These are phyloP conservation scores for Tyto alba DNA, from an alignment of 2,113 vertebrate species.

Conservation along the genomic window DNA sequence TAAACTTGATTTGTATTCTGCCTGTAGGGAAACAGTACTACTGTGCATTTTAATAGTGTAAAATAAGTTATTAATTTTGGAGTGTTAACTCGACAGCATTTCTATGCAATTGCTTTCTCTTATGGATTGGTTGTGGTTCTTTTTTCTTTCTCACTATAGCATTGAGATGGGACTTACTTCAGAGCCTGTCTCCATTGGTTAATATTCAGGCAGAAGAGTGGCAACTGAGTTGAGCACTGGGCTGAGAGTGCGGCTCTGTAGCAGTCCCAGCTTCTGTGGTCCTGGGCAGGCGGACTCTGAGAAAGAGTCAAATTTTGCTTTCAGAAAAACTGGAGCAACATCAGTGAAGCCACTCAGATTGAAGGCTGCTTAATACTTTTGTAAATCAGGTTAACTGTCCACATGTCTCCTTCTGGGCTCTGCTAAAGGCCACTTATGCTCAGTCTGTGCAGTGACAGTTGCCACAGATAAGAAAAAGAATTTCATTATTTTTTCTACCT, in stretches of 20 bases:
- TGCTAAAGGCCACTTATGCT: not conserved
- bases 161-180: not conserved
- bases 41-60: not conserved
- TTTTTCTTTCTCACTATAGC: not conserved
- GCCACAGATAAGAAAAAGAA: not conserved
- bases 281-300: not conserved
- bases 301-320: not conserved
- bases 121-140: not conserved
- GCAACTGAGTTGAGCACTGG: not conserved
- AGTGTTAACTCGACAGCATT: not conserved
- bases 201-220: not conserved
- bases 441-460: not conserved
- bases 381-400: not conserved
- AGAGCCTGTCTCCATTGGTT: not conserved
- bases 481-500: not conserved
- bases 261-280: not conserved
- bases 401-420: not conserved
- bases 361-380: not conserved
- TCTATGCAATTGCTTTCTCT: not conserved
- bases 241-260: not conserved
- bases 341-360: not conserved
- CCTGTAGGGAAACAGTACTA: not conserved
- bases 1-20: conserved; percentile 2
- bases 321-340: not conserved
- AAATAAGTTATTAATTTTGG: conserved; percentile 20